A percentile compares a stretch with the other conserved stretches of the same genome.
Evolutionary conservation across 2,113 vertebrate genomes (phyloP).

Genomic region (Motacilla alba): DNA sequence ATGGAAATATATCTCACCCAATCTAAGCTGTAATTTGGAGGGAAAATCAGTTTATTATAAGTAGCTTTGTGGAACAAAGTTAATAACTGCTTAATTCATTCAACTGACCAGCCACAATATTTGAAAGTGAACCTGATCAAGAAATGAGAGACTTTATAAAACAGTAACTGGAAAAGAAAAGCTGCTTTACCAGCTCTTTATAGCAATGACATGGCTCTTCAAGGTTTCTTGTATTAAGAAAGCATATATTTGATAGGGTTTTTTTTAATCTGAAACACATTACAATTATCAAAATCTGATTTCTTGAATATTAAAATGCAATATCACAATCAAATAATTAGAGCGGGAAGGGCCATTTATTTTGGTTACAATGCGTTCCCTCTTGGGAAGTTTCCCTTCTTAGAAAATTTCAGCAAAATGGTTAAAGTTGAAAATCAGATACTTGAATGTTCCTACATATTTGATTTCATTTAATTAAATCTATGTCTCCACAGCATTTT

Average conservation of each 20-base stretch:
- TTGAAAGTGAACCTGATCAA: background rate
- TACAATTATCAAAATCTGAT: background rate
- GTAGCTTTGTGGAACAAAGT: background rate
- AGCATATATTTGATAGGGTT: background rate
- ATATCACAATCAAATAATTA: background rate
- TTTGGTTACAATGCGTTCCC: background rate
- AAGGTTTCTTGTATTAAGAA: background rate
- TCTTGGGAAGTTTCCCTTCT: background rate
- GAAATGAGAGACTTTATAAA: background rate
- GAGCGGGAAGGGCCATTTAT: background rate
- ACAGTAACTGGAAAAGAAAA: background rate
- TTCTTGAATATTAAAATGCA: background rate
- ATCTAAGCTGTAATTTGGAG: background rate
- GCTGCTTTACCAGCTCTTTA: background rate
- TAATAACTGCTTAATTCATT: background rate
- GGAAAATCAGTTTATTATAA: background rate
- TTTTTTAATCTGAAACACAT: background rate
- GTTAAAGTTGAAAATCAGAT: background rate
- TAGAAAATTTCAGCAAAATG: background rate
- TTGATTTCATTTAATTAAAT: background rate
- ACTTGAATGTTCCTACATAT: background rate
- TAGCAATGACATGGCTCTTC: background rate
- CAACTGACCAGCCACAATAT: background rate
- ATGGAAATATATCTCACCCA: background rate
- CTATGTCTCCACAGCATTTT: background rate